Evolutionary conservation across 1,140 invertebrate species (phyloP), one percentile per base, ranked within the genome.

Genomic region (Megalopta genalis): DNA sequence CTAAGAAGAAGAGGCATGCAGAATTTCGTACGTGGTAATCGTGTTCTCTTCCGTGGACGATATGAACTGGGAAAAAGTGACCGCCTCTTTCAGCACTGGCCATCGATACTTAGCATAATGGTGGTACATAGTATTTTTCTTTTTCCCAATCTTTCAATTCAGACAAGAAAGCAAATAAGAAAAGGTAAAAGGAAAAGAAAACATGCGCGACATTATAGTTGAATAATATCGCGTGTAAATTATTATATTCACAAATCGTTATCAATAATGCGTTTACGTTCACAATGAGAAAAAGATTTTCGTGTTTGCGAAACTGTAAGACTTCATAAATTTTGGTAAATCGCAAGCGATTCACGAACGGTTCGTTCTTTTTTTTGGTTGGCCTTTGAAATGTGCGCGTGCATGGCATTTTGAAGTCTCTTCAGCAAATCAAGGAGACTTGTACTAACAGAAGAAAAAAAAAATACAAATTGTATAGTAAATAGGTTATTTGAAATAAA

Each of bases 401-500:
- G 65, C 59, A 85, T 75, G 77, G 69, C 82, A 87, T 81, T 42
- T 52, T 75, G 70, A 85, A 82, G 65, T 67, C 62, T 67, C 62
- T 21, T 85, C n/a, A 82, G 74, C 59, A 79, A 63, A 66, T 73
- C 71, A 84, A 87, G 74, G 65, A 80, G 81, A 81, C 83, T 88
- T 88, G 90, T 90, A 89, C 80, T 88, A 84, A 89, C 70, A 27
- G 21, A 49, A 62, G 66, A 85, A 82, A 77, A 70, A 86, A 77
- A 70, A 85, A 78, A 87, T 70, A 52, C 16, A 80, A 90, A 90
- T 88, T 91, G 90, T 91, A 91, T 91, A 91, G 84, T 85, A 86
- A 88, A 85, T 90, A 91, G 89, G 78, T 86, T 88, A 87, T 81
- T 52, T 88, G 86, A 87, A 91, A 90, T 91, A 91, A 90, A 90